Conservation (phyloP, 2,888 invertebrate genomes). For the Hedychridium roseum region DNA sequence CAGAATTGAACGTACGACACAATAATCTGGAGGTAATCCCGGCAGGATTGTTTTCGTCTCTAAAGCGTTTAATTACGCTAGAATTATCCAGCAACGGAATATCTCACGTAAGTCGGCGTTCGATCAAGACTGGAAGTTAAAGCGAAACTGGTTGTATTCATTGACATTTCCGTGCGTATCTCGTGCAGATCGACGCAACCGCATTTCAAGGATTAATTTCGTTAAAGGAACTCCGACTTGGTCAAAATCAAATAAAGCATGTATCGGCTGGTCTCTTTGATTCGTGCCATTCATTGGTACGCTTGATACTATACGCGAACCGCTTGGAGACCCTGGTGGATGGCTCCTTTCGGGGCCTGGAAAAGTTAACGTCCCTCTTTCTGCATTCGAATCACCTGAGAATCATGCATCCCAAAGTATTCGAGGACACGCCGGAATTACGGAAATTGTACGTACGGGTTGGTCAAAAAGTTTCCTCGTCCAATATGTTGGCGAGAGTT, state of each 20-base stretch:
- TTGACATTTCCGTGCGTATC: background rate
- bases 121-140: background rate
- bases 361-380: constrained; percentile 72
- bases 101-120: constrained; percentile 56
- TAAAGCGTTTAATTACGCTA: constrained; percentile 69
- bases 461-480: background rate
- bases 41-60: constrained; percentile 67
- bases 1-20: constrained; percentile 75
- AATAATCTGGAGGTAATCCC: constrained; percentile 72
- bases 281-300: constrained; percentile 69
- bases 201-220: constrained; percentile 45
- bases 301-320: constrained; percentile 75
- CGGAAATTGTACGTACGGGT: constrained; percentile 72
- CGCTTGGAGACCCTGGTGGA: constrained; percentile 71
- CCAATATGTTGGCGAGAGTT: background rate
- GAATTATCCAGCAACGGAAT: constrained; percentile 77
- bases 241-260: constrained; percentile 71
- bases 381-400: constrained; percentile 77
- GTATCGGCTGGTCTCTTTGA: constrained; percentile 70
- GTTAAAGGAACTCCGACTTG: constrained; percentile 74
- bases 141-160: background rate
- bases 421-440: constrained; percentile 72
- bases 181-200: constrained; percentile 48
- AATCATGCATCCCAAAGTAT: constrained; percentile 71
- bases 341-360: constrained; percentile 71